Percentiles rank a stretch among this genome's conserved stretches.
Evolutionary conservation across 1,140 invertebrate genomes (phyloP).

Genomic region (Acyrthosiphon pisum): DNA sequence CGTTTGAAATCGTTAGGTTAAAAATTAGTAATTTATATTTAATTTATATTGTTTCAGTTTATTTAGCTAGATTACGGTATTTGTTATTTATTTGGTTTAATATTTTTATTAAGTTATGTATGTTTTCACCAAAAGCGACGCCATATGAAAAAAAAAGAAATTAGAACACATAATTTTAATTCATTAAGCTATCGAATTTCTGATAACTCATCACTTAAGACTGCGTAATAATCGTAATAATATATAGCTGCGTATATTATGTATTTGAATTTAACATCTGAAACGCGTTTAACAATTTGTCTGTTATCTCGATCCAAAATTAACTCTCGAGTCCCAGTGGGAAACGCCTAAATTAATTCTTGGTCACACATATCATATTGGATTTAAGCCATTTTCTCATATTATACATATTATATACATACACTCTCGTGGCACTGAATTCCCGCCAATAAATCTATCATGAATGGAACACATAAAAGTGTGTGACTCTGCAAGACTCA

Average conservation of each 20-base stretch:
- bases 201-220: not conserved
- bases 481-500: slow-evolving; percentile 1
- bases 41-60: no score
- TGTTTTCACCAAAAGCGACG: no score
- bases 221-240: not conserved
- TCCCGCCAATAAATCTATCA: slow-evolving; percentile 46
- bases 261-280: not conserved
- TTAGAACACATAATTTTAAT: slow-evolving; percentile 8
- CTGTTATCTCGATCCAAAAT: slow-evolving; percentile 25
- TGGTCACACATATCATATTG: slow-evolving; percentile 27
- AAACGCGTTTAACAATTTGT: slow-evolving; percentile 25
- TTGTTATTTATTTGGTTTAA: no score
- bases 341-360: not conserved
- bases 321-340: not conserved
- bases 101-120: no score
- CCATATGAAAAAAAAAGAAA: no score
- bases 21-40: no score
- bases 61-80: no score
- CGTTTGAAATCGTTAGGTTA: not conserved
- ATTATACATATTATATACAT: not conserved
- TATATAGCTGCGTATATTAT: not conserved
- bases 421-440: not conserved
- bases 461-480: slow-evolving; percentile 24
- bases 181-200: not conserved
- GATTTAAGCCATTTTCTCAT: slow-evolving; percentile 36